phyloP scores from a whole-genome alignment of 2,797 vertebrate genomes.

The Ataeniobius toweri region DNA sequence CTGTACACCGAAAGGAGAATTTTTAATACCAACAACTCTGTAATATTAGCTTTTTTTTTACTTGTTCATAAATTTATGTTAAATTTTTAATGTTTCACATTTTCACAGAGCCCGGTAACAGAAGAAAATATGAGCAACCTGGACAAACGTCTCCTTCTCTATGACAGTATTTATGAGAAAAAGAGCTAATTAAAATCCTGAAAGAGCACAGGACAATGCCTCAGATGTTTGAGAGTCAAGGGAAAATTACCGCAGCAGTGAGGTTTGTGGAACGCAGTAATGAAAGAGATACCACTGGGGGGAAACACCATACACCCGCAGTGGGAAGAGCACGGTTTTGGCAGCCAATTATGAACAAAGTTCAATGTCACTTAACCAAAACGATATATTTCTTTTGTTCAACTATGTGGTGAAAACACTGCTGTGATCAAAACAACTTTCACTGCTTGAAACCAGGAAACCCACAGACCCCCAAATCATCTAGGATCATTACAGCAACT shows the following conservation, averaged over 20 bases:
- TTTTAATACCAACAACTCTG: conserved; percentile 10
- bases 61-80: neutral
- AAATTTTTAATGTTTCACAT: neutral
- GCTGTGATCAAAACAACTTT: conserved; percentile 69
- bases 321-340: conserved; percentile 59
- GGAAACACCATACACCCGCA: conserved; percentile 70
- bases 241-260: conserved; percentile 38
- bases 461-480: conserved; percentile 45
- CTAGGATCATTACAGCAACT: conserved; percentile 24
- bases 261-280: conserved; percentile 60
- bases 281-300: conserved; percentile 72
- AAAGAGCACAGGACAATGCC: neutral
- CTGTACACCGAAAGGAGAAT: conserved; percentile 21
- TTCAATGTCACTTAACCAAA: conserved; percentile 78
- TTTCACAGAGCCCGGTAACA: conserved; percentile 1
- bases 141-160: neutral
- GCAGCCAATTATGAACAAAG: conserved; percentile 78
- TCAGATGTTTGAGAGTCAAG: conserved; percentile 11
- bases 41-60: conserved; percentile 7
- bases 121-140: neutral
- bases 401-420: conserved; percentile 63
- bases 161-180: conserved; percentile 9
- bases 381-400: conserved; percentile 62
- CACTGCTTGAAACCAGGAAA: conserved; percentile 49
- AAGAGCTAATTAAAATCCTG: conserved; percentile 19